Conservation (phyloP, 2,113 vertebrate genomes). For the chimpanzee (Pan troglodytes) region NHGRI_mPanTro3-v2.1_pri NC_072414.2:46314501-46315000, state of each 20-base stretch:
- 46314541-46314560: not conserved
- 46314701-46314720: not conserved
- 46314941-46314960: slow-evolving; percentile 21
- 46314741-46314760: not conserved
- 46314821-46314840: not conserved
- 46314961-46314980: not conserved
- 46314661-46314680: not conserved
- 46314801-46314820: not conserved
- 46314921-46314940: not conserved
- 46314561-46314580: not conserved
- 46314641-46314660: not conserved
- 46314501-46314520: not conserved
- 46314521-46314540: not conserved
- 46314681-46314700: slow-evolving; percentile 4
- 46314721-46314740: not conserved
- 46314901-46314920: slow-evolving; percentile 41
- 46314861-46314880: not conserved
- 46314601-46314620: not conserved
- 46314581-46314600: not conserved
- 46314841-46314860: not conserved
- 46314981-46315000: slow-evolving; percentile 24
- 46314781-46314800: not conserved
- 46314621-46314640: not conserved
- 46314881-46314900: not conserved
- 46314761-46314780: not conserved